Evolutionary conservation across 2,113 vertebrate species (phyloP).

Genomic region (Zapornia atra): DNA sequence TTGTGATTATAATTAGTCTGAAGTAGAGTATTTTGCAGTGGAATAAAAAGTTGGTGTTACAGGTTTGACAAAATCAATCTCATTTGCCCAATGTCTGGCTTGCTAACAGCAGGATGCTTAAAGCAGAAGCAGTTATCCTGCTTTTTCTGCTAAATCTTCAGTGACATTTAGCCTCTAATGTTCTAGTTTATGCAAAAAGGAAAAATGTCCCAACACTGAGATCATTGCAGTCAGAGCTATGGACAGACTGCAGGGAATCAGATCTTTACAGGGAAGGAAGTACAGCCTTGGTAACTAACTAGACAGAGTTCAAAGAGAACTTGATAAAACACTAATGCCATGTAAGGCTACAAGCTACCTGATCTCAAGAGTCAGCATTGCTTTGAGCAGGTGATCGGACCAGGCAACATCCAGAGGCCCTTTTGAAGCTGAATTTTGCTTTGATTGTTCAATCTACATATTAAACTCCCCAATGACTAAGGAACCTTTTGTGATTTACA

Average conservation of each 20-base stretch:
- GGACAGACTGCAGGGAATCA: not conserved
- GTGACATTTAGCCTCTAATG: fast-evolving
- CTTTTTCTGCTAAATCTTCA: not conserved
- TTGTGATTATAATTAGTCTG: not conserved
- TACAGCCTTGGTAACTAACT: not conserved
- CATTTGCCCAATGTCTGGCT: not conserved
- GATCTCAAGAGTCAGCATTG: not conserved
- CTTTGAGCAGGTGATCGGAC: not conserved
- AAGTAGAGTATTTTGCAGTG: not conserved
- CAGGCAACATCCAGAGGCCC: not conserved
- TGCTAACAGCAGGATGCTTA: not conserved
- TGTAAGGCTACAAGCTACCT: not conserved
- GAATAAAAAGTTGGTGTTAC: not conserved
- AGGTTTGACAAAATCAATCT: not conserved
- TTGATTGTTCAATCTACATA: not conserved
- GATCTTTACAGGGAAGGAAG: not conserved
- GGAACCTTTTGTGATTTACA: not conserved
- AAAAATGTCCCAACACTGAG: not conserved
- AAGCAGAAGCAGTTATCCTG: not conserved
- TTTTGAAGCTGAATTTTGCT: not conserved
- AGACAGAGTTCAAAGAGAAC: not conserved
- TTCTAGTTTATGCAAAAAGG: not conserved
- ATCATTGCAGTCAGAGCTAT: not conserved
- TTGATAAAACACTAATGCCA: not conserved
- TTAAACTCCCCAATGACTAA: not conserved